Percentiles rank a stretch among this genome's conserved stretches.
Evolutionary conservation across 2,113 vertebrate genomes (phyloP).

Genomic region (Archilochus colubris): DNA sequence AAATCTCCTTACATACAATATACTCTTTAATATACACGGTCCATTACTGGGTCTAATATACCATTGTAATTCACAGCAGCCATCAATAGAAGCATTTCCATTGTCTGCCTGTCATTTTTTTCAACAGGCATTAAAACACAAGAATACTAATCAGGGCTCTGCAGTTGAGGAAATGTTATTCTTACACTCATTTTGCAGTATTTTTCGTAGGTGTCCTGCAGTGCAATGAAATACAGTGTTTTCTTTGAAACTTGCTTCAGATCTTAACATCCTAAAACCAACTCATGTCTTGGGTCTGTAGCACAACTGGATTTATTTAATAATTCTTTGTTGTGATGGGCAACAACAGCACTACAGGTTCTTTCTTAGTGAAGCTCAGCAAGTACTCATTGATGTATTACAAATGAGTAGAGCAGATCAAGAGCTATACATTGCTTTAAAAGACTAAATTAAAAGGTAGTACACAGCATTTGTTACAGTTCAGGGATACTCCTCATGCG

Average conservation of each 20-base stretch:
- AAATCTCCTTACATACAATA: background rate
- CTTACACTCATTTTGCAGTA: background rate
- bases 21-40: background rate
- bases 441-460: background rate
- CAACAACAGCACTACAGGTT: background rate
- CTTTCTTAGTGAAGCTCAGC: background rate
- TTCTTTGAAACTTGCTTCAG: slow-evolving; percentile 26
- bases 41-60: background rate
- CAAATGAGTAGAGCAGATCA: background rate
- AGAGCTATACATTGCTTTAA: slow-evolving; percentile 4
- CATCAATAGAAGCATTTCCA: slow-evolving; percentile 3
- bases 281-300: background rate
- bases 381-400: background rate
- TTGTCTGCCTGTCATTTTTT: slow-evolving; percentile 14
- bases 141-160: background rate
- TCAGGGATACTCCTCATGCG: background rate
- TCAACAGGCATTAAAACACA: slow-evolving; percentile 24
- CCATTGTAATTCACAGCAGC: background rate
- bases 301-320: slow-evolving; percentile 34
- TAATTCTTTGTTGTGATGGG: background rate
- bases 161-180: slow-evolving; percentile 5
- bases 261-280: slow-evolving; percentile 9
- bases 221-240: background rate
- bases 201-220: background rate
- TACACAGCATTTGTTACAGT: background rate